phyloP scores from a whole-genome alignment of 2,888 invertebrate species.

The Malthinus seriepunctatus region DNA sequence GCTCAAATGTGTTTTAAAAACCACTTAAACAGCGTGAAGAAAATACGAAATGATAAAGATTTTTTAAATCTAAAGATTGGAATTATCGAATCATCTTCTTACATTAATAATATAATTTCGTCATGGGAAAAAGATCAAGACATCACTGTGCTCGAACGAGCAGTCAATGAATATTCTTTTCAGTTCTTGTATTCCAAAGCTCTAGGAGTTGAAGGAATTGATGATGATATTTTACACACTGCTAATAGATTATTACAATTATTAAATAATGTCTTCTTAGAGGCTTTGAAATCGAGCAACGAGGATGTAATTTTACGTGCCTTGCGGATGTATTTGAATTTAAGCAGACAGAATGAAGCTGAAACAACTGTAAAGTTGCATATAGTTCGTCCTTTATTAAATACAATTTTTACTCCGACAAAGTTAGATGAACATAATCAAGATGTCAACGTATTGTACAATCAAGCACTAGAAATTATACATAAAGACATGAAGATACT shows the following conservation, averaged over 20 bases:
- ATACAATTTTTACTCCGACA: slow-evolving; percentile 73
- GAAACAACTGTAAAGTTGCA: slow-evolving; percentile 72
- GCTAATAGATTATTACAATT: slow-evolving; percentile 46
- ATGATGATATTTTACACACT: slow-evolving; percentile 43
- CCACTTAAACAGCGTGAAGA: slow-evolving; percentile 40
- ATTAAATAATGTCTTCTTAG: slow-evolving; percentile 54
- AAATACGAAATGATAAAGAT: slow-evolving; percentile 39
- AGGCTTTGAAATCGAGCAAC: slow-evolving; percentile 60
- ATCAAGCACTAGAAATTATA: slow-evolving; percentile 71
- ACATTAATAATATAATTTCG: slow-evolving; percentile 43
- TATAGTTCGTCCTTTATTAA: slow-evolving; percentile 69
- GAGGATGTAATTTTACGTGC: slow-evolving; percentile 63
- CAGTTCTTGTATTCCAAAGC: slow-evolving; percentile 49
- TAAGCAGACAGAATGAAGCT: slow-evolving; percentile 70
- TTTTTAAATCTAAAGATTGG: slow-evolving; percentile 42
- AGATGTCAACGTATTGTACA: slow-evolving; percentile 73
- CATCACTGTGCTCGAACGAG: slow-evolving; percentile 68
- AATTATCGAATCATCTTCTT: slow-evolving; percentile 40
- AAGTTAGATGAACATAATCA: slow-evolving; percentile 58
- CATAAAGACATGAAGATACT: slow-evolving; percentile 64
- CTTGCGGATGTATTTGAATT: slow-evolving; percentile 60
- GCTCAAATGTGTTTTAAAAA: slow-evolving; percentile 69
- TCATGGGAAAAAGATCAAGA: slow-evolving; percentile 48
- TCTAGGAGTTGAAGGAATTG: slow-evolving; percentile 44
- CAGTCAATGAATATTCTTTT: slow-evolving; percentile 67